These are phyloP conservation scores for Hyppa rectilinea DNA, from an alignment of 2,888 invertebrate genomes.

Conservation along the genomic window DNA sequence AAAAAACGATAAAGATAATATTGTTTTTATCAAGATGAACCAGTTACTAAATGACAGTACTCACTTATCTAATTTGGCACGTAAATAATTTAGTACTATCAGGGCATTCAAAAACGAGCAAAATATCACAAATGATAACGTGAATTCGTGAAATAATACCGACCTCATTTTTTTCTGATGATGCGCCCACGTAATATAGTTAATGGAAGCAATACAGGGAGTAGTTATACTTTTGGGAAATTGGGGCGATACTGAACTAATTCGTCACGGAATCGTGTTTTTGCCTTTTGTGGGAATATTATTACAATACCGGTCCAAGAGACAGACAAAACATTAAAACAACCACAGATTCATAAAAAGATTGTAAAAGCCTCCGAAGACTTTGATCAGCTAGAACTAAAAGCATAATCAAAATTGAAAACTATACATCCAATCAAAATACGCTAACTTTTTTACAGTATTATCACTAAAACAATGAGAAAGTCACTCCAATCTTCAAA, in stretches of 20 bases:
- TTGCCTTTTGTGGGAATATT: background rate
- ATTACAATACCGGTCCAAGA: background rate
- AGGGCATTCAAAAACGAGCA: constrained; percentile 27
- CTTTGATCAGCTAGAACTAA: background rate
- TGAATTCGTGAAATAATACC: constrained; percentile 43
- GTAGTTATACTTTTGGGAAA: constrained; percentile 51
- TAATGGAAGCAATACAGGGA: constrained; percentile 63
- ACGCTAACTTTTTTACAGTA: constrained; percentile 5
- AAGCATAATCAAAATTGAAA: constrained; percentile 7
- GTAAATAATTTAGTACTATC: constrained; percentile 31
- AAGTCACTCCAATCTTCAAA: constrained; percentile 54
- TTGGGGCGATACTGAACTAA: constrained; percentile 45
- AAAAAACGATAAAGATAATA: constrained; percentile 33
- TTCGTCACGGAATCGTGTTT: constrained; percentile 34
- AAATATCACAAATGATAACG: constrained; percentile 54
- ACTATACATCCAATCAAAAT: background rate
- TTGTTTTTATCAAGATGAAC: constrained; percentile 42
- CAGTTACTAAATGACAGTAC: constrained; percentile 28
- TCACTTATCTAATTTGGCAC: constrained; percentile 39
- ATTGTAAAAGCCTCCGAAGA: background rate
- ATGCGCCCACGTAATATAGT: constrained; percentile 60
- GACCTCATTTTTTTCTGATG: constrained; percentile 60
- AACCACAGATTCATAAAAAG: background rate
- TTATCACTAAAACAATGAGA: constrained; percentile 48
- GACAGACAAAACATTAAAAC: background rate